Base-by-base conservation (phyloP, 2,113 vertebrate genomes). In the Paralichthys olivaceus region DNA sequence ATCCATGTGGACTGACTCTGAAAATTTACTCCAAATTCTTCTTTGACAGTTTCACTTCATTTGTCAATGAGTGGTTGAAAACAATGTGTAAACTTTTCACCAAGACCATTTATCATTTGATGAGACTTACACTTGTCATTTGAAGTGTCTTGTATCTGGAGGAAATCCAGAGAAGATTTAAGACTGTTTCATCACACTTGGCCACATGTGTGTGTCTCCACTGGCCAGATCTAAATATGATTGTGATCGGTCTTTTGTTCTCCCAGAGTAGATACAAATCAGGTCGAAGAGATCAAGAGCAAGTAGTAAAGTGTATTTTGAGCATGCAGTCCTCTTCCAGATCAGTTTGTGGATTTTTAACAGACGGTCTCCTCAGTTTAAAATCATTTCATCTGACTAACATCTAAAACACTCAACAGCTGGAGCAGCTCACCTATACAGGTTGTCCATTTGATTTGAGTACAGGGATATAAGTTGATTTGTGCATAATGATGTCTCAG, bases 371-470 rank as follows among this genome's bases (percentile, higher is more conserved):
- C 32, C 20, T 29, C 29, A 19, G 62, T 75, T 72, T 69, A 60
- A 73, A 57, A 67, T 69, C 57, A 20, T 32, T 69, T 69, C 26
- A 69, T 25, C 62, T 65, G 71, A 70, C 60, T 62, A 66, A 51
- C 15, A 60, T 82, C 55, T n/a, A 75, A 58, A 80, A 77, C 53
- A 69, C 57, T 59, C 58, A 58, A 47, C 45, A 53, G 22, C 6
- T 43, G 26, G 23, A 56, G 70, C 65, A 71, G 7, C 45, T 25
- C 61, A 61, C 49, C 45, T 45, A 28, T 82, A 55, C 34, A 78
- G 49, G 60, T 71, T 45, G 49, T 84, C 56, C n/a, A 5, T 80
- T 82, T 77, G 37, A 76, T 81, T 74, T 84, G 58, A 74, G 75
- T 78, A 75, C 49, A 73, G 54, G 32, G 54, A 65, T 61, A 67